A percentile compares a stretch with the other conserved stretches of the same genome.
These are phyloP conservation scores for Trachymyrmex septentrionalis DNA, from an alignment of 1,140 invertebrate genomes.

Conservation along the genomic window DNA sequence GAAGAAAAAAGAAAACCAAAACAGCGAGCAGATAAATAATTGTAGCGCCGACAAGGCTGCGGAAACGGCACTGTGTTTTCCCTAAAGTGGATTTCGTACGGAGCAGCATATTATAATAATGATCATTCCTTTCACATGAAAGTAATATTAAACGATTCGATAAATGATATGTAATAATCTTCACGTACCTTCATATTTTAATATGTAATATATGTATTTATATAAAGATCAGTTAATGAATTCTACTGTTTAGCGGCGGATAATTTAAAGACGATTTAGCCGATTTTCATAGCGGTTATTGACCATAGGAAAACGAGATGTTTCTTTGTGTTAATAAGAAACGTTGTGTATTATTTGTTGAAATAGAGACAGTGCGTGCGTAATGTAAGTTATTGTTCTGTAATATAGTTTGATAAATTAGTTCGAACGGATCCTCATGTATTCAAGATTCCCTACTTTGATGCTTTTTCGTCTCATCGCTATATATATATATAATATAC, in stretches of 20 bases:
- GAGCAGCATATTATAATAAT: constrained; percentile 50
- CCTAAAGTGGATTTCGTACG: constrained; percentile 56
- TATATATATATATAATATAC: constrained; percentile 5
- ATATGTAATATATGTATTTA: constrained; percentile 67
- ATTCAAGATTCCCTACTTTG: constrained; percentile 33
- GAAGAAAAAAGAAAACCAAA: constrained; percentile 33
- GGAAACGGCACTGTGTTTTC: constrained; percentile 50
- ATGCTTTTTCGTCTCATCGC: constrained; percentile 25
- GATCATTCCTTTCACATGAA: constrained; percentile 74
- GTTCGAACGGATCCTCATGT: constrained; percentile 24
- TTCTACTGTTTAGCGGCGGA: constrained; percentile 34
- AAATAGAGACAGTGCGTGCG: constrained; percentile 38
- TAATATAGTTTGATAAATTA: constrained; percentile 57
- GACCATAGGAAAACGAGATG: constrained; percentile 18
- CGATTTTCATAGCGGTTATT: constrained; percentile 45
- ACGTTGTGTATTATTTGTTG: constrained; percentile 54
- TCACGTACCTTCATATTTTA: constrained; percentile 61
- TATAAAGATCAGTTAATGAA: constrained; percentile 43
- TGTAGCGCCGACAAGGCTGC: neutral
- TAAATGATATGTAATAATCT: constrained; percentile 62
- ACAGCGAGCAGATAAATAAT: constrained; percentile 4
- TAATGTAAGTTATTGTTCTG: constrained; percentile 55
- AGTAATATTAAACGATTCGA: constrained; percentile 67
- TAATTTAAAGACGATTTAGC: constrained; percentile 57
- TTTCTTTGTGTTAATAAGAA: constrained; percentile 36